phyloP scores from a whole-genome alignment of 2,797 vertebrate genomes.

The Sitta carolinensis region DNA sequence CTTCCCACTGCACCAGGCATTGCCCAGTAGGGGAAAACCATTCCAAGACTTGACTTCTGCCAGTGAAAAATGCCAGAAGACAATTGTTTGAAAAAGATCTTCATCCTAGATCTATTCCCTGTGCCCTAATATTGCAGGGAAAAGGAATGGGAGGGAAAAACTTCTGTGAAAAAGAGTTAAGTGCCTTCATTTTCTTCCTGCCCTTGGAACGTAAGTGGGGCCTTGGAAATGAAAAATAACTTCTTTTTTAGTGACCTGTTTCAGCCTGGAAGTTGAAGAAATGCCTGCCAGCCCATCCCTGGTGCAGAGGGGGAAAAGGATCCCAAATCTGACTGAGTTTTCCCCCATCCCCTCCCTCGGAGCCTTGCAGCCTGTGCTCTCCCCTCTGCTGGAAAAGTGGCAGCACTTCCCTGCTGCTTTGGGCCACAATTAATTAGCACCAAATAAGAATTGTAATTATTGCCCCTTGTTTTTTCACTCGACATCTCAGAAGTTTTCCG shows the following conservation, averaged over 20 bases:
- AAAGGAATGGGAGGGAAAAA: background rate
- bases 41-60: background rate
- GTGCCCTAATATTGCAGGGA: fast-evolving
- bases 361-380: background rate
- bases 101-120: background rate
- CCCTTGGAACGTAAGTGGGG: background rate
- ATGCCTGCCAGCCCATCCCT: background rate
- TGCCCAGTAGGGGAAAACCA: background rate
- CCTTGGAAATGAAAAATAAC: background rate
- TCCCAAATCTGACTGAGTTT: background rate
- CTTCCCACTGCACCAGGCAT: background rate
- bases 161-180: background rate
- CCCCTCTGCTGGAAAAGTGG: background rate
- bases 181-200: background rate
- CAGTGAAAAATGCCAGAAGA: background rate
- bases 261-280: background rate
- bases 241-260: background rate
- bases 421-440: background rate
- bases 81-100: background rate
- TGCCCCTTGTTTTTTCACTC: background rate
- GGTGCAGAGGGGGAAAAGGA: background rate
- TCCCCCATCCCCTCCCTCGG: background rate
- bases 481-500: background rate
- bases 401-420: background rate
- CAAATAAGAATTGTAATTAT: background rate